phyloP scores from a whole-genome alignment of 2,797 vertebrate species.

The Kryptolebias ocellatus region DNA sequence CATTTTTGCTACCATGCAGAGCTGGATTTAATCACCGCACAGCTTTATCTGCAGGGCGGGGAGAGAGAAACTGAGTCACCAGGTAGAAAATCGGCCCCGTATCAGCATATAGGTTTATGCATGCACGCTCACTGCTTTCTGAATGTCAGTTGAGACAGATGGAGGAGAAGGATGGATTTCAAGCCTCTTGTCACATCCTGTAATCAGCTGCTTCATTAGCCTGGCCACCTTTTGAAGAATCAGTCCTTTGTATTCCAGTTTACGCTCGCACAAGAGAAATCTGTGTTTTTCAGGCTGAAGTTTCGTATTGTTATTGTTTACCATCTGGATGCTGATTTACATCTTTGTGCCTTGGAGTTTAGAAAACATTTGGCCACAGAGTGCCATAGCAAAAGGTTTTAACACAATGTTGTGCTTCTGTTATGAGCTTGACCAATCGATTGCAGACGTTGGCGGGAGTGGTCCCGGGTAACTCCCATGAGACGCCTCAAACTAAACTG shows the following conservation, averaged over 20 bases:
- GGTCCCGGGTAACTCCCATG: slow-evolving; percentile 31
- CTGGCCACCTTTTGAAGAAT: slow-evolving; percentile 69
- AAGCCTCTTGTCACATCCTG: slow-evolving; percentile 65
- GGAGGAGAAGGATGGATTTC: slow-evolving; percentile 62
- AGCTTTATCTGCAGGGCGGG: slow-evolving; percentile 50
- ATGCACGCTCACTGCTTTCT: slow-evolving; percentile 2
- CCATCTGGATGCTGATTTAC: slow-evolving; percentile 28
- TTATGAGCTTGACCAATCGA: slow-evolving; percentile 62
- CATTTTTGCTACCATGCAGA: slow-evolving; percentile 52
- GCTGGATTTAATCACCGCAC: slow-evolving; percentile 52
- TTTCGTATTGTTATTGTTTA: slow-evolving; percentile 42
- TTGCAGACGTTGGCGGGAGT: slow-evolving; percentile 42
- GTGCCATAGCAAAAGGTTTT: slow-evolving; percentile 29
- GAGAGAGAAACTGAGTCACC: slow-evolving; percentile 54
- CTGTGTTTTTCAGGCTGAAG: slow-evolving; percentile 9
- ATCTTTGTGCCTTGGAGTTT: slow-evolving; percentile 22
- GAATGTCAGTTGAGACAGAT: slow-evolving; percentile 63
- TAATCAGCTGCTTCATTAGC: slow-evolving; percentile 56
- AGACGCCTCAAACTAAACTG: slow-evolving; percentile 40
- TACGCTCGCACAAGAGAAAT: slow-evolving; percentile 50
- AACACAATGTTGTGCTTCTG: slow-evolving; percentile 21
- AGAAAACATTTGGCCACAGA: slow-evolving; percentile 38
- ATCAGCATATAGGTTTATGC: slow-evolving; percentile 49
- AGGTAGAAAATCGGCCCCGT: slow-evolving; percentile 56
- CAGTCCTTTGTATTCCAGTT: slow-evolving; percentile 66